Evolutionary conservation across 2,888 invertebrate genomes (phyloP).

Genomic region (Pinctada fucata): DNA sequence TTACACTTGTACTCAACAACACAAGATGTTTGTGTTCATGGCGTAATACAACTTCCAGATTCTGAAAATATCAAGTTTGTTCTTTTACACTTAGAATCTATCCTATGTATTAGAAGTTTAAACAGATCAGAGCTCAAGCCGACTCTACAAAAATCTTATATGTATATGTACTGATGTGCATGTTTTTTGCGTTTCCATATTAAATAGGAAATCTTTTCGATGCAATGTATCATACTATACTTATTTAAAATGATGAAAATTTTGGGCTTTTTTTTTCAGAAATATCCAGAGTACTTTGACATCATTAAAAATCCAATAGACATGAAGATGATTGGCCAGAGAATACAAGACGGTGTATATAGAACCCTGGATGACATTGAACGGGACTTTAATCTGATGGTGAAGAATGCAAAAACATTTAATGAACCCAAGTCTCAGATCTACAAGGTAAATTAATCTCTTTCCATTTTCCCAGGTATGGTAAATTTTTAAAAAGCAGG

Average conservation of each 20-base stretch:
- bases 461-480: neutral
- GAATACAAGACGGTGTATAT: constrained; percentile 91
- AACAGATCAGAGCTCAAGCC: too few relatives aligned
- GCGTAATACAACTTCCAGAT: too few relatives aligned
- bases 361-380: constrained; percentile 88
- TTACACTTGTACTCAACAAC: too few relatives aligned
- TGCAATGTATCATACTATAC: too few relatives aligned
- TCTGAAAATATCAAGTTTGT: too few relatives aligned
- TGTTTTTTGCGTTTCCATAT: too few relatives aligned
- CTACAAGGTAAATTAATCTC: constrained; percentile 84
- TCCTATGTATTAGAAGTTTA: too few relatives aligned
- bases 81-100: too few relatives aligned
- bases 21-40: too few relatives aligned
- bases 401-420: constrained; percentile 95
- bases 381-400: constrained; percentile 92
- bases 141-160: too few relatives aligned
- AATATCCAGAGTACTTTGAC: constrained; percentile 96
- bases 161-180: too few relatives aligned
- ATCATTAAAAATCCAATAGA: constrained; percentile 96
- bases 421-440: constrained; percentile 98
- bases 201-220: neutral
- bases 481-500: too few relatives aligned
- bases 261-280: constrained; percentile 75
- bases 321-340: constrained; percentile 92
- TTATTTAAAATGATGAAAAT: neutral